Base-by-base conservation (phyloP, 1,140 invertebrate genomes). In the Gerris buenoi region DNA sequence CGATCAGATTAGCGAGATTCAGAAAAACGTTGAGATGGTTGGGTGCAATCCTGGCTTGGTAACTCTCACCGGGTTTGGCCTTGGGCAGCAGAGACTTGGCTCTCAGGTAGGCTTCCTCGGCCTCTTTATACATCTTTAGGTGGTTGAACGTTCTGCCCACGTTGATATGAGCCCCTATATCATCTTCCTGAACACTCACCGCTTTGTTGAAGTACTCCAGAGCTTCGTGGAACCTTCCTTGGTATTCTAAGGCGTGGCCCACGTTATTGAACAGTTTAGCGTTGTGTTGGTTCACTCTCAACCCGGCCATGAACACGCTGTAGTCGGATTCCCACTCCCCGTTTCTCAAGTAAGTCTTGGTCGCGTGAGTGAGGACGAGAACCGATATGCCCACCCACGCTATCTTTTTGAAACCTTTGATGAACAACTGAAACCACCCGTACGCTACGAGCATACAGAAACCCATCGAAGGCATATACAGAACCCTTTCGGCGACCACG, bases 231-330 rank as follows among this genome's bases (percentile, higher is more conserved):
- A 88, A 95, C 26, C 84, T 83, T 0, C 87, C 86, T 72, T 92
- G 86, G 64, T 88, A 88, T 79, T 97, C 95, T 61, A 97, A 79
- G 0, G 94, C 92, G 77, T 97, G 93, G 0, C 95, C 95, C 1
- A 98, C 93, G 78, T 97, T 97, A 78, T 97, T 98, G 79, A 93
- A 97, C 1, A 97, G 80, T 78, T 97, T 97, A 1, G 94, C 95
- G 80, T 98, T 98, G 57, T 86, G 83, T 68, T 88, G 87, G 74
- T 95, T 96, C 1, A 97, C 91, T 77, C 87, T 87, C 27, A 97
- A 80, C 23, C 91, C 92, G 14, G 93, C 90, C 81, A 90, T 90
- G 75, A 96, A 98, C 73, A 98, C 87, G 14, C 88, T 86, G 73
- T 95, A 95, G 78, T 98, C 94, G 66, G 88, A 88, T 73, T 89